Evolutionary conservation across 2,797 vertebrate genomes (phyloP), one percentile per base, ranked within the genome.

Genomic region (Sebastes vulpes): DNA sequence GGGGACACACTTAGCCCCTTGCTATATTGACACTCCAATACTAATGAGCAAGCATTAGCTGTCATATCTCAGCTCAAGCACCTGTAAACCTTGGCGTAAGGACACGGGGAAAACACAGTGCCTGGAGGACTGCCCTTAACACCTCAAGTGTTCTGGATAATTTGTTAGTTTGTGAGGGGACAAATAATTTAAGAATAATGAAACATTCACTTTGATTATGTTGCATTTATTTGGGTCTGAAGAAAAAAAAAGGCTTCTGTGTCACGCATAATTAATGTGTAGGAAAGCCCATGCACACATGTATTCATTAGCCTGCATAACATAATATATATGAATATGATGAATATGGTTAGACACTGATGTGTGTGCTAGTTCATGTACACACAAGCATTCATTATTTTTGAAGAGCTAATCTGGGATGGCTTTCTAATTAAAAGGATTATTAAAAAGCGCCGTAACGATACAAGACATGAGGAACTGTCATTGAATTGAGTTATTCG

Each of bases 371-470:
- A 16, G 23, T 52, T 75, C 52, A 56, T 69, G 48, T 58, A 38
- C 46, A 63, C 42, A 68, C 25, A 20, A 2, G 16, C 46, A 84
- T 58, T 72, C 23, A 84, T 77, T 59, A 72, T 74, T 73, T 81
- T 58, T 70, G 7, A 77, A 63, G 14, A 69, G 67, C 68, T 77
- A 86, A 83, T 83, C 28, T 60, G 9, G n/a, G 64, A 53, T 67
- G 66, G 35, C 5, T 54, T 79, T 87, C 86, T 85, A 81, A 89
- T 86, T 82, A 82, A 89, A 87, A 10, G 2, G 18, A 57, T 82
- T 82, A 84, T 77, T 79, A 73, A 84, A 82, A 85, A 50, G 67
- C 6, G 18, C 6, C 35, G 59, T 16, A 48, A 65, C 67, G 6
- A 67, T 54, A 63, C 11, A 58, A 77, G 42, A 71, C 61, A 77